Percentiles rank a stretch among this genome's conserved stretches.
Evolutionary conservation across 2,113 vertebrate genomes (phyloP).

Genomic region (Ochotona curzoniae): DNA sequence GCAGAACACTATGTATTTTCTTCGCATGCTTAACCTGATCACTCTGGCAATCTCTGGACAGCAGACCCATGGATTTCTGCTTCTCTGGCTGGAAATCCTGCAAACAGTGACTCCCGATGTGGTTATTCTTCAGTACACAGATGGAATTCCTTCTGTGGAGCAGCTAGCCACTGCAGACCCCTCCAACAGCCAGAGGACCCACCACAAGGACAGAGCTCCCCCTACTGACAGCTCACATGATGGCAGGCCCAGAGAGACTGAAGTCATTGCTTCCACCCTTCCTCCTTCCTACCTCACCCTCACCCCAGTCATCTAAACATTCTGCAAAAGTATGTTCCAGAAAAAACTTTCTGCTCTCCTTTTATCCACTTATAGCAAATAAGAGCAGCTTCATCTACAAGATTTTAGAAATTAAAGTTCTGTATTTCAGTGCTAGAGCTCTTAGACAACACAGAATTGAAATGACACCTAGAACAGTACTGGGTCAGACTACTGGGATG

Average conservation of each 20-base stretch:
- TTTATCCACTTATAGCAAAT: not conserved
- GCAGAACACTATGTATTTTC: not conserved
- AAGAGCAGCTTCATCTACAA: not conserved
- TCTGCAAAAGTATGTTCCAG: not conserved
- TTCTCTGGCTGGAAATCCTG: not conserved
- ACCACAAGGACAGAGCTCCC: slow-evolving; percentile 64
- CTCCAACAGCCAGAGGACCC: not conserved
- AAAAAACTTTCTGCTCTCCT: not conserved
- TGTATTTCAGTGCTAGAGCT: not conserved
- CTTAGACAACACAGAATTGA: slow-evolving; percentile 11
- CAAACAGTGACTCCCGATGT: not conserved
- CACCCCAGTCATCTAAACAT: no score
- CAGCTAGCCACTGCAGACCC: not conserved
- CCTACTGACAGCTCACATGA: slow-evolving; percentile 42
- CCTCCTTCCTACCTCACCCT: no score
- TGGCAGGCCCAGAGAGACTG: not conserved
- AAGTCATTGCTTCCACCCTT: no score
- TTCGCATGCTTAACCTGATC: not conserved
- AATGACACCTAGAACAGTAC: not conserved
- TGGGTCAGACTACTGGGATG: not conserved
- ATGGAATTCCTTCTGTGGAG: not conserved
- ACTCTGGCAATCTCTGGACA: not conserved
- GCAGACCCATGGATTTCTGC: not conserved
- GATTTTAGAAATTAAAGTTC: not conserved
- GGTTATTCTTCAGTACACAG: not conserved